These are phyloP conservation scores for Phoxinus dragarum DNA, from an alignment of 2,797 vertebrate species.

Conservation along the genomic window DNA sequence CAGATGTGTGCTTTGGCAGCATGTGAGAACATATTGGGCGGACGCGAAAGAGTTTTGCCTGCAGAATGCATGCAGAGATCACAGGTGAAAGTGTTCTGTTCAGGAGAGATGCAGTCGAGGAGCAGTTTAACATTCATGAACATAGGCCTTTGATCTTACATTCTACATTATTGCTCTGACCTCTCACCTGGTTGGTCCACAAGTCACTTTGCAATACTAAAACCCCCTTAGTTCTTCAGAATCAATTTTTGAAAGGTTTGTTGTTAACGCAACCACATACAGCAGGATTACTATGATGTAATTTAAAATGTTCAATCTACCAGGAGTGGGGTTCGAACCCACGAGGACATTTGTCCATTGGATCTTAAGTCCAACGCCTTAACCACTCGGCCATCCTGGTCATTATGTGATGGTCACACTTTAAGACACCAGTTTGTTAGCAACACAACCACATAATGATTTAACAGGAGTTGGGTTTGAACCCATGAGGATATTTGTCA, in stretches of 20 bases:
- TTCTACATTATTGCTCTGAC: neutral
- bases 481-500: no score
- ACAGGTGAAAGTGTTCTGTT: neutral
- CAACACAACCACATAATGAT: no score
- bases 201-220: no score
- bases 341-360: neutral
- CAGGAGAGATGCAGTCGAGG: neutral
- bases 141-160: neutral
- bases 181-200: neutral
- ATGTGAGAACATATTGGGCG: conserved; percentile 16
- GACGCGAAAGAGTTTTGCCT: conserved; percentile 4
- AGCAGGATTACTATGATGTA: no score
- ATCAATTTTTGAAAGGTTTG: no score
- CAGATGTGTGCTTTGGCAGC: conserved; percentile 23
- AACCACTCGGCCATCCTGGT: conserved; percentile 14
- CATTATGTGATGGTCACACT: fast-evolving
- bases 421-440: no score
- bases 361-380: conserved; percentile 6
- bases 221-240: no score
- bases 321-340: neutral
- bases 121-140: conserved; percentile 3
- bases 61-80: conserved; percentile 11
- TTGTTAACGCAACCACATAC: neutral
- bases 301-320: neutral
- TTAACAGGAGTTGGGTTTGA: no score